Base-by-base conservation (phyloP, 2,797 vertebrate genomes). In the Astyanax mexicanus region DNA sequence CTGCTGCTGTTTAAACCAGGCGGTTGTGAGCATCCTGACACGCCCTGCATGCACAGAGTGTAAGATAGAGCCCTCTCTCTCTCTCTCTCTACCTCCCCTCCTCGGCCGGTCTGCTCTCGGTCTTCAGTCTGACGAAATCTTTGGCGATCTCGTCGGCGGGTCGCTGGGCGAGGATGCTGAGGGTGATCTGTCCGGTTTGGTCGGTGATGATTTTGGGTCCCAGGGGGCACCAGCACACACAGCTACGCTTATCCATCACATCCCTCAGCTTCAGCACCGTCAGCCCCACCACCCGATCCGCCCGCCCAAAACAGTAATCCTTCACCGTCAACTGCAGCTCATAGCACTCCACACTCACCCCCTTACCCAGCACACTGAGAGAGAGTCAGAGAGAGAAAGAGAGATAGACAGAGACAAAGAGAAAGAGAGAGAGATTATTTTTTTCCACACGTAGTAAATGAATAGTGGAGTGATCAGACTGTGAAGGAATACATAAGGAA, bases 241-340 rank as follows among this genome's bases (percentile, higher is more conserved):
- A 98, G 90, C 93, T 97, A 80, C 94, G 95, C 66, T 95, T 95
- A 79, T 97, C 95, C 0, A 91, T 92, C 58, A 98, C 90, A 37
- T 98, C 97, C 13, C 96, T 91, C 73, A 99, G 93, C 89, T 97
- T 96, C 78, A 99, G 86, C 81, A 99, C 94, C 0, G 96, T 93
- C 64, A 97, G 73, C 45, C 98, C 98, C 61, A 99, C 92, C 19
- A 98, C 90, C 0, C 94, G 95, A 91, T 99, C 98, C 4, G 96
- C 96, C 9, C 98, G 94, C 55, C 97, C 98, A 66, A 99, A 99
- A 81, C 97, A 98, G 92, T 99, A 99, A 77, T 99, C 98, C 91
- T 98, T 99, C 87, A 97, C 93, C 0, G 95, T 95, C 76, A 96
- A 89, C 88, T 99, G 97, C 69, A 99, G 91, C 90, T 99, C 98